Percentiles rank a stretch among this genome's conserved stretches.
Conservation (phyloP, 2,113 vertebrate genomes). For the Brachypodius melanocephalos region DNA sequence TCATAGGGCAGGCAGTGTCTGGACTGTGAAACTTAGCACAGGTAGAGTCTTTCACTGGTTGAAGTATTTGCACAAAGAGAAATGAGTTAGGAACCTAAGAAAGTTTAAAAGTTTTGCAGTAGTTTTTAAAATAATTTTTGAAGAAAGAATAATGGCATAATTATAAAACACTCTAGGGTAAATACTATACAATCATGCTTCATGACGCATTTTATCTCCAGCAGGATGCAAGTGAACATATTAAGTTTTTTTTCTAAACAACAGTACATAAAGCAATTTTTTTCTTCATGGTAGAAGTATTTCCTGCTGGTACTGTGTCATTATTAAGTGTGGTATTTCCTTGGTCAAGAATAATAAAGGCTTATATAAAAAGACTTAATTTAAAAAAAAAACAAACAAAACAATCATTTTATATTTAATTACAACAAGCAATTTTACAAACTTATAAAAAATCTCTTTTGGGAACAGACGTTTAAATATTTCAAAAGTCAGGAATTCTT, state of each 20-base stretch:
- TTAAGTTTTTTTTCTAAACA: neutral
- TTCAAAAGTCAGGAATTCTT: neutral
- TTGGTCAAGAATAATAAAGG: neutral
- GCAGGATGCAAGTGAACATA: neutral
- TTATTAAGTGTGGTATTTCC: neutral
- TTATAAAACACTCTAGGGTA: neutral
- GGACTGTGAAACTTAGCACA: neutral
- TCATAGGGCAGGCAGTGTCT: neutral
- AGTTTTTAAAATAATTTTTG: neutral
- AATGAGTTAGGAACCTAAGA: neutral
- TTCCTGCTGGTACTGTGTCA: neutral
- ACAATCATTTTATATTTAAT: neutral
- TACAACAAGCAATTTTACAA: neutral
- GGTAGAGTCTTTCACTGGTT: neutral
- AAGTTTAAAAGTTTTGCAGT: neutral
- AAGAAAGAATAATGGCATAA: neutral
- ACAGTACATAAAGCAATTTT: neutral
- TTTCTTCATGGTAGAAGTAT: neutral
- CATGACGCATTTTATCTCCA: neutral
- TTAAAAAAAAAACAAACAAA: neutral
- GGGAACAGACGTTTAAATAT: neutral
- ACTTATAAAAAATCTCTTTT: neutral
- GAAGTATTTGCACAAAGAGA: neutral
- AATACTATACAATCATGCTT: accelerated
- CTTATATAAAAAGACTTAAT: neutral